Percentiles rank a stretch among this genome's conserved stretches.
Conservation (phyloP, 2,113 vertebrate species). For the Procavia capensis region DNA sequence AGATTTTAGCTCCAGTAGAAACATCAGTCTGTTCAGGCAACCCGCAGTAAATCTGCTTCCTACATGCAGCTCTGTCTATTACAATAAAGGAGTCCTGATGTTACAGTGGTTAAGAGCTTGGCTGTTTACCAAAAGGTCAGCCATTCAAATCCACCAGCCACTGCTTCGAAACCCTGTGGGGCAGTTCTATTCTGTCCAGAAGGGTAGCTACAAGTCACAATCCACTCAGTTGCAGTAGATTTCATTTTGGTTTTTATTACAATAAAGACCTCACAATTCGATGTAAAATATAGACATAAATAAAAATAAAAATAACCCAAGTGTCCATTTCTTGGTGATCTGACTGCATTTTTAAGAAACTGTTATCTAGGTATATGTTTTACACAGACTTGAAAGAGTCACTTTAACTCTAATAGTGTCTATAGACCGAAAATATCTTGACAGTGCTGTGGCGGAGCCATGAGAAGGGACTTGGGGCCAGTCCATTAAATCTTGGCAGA, state of each 20-base stretch:
- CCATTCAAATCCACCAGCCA: too few species aligned
- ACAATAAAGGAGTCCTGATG: too few species aligned
- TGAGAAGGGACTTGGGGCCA: not conserved
- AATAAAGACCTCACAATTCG: not conserved
- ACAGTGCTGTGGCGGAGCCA: not conserved
- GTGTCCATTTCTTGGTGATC: not conserved
- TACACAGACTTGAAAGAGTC: not conserved
- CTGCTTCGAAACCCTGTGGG: too few species aligned
- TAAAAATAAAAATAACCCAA: not conserved
- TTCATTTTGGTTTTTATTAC: too few species aligned
- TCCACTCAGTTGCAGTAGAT: too few species aligned
- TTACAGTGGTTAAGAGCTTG: too few species aligned
- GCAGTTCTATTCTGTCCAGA: too few species aligned
- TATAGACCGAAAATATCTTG: not conserved
- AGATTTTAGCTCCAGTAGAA: not conserved
- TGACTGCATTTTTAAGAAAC: not conserved
- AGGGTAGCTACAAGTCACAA: too few species aligned
- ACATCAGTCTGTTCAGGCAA: not conserved
- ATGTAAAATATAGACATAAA: not conserved
- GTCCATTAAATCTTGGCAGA: slow-evolving; percentile 44
- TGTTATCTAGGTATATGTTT: slow-evolving; percentile 1
- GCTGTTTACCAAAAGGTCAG: too few species aligned
- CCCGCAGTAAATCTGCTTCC: not conserved
- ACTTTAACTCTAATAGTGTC: not conserved
- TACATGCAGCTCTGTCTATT: not conserved